phyloP scores from a whole-genome alignment of 2,888 invertebrate genomes.

The Pherbina coryleti region DNA sequence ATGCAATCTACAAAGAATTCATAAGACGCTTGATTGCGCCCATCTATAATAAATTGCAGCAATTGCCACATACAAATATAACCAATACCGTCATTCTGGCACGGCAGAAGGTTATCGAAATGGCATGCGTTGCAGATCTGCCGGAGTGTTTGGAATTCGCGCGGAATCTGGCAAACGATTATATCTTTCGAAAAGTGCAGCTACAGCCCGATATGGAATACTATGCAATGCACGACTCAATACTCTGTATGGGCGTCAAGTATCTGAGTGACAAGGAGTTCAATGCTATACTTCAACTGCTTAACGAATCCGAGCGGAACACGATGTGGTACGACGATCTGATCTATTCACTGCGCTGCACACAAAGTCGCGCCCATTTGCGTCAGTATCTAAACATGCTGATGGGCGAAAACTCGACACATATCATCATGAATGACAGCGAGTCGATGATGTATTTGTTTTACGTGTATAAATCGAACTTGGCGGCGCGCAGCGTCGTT shows the following conservation, averaged over 20 bases:
- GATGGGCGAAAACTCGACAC: conserved; percentile 59
- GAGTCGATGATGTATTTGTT: conserved; percentile 60
- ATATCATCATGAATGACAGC: conserved; percentile 51
- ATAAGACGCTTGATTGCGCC: conserved; percentile 56
- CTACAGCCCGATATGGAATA: conserved; percentile 50
- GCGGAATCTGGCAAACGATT: conserved; percentile 53
- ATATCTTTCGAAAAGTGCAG: conserved; percentile 54
- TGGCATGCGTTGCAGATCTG: conserved; percentile 60
- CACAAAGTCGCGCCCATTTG: conserved; percentile 55
- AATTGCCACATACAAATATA: conserved; percentile 28
- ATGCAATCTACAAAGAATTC: conserved; percentile 57
- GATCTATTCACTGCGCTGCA: conserved; percentile 62
- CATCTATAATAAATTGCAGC: conserved; percentile 50
- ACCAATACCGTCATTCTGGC: conserved; percentile 44
- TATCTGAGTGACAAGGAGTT: conserved; percentile 58
- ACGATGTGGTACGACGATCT: conserved; percentile 57
- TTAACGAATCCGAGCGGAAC: conserved; percentile 49
- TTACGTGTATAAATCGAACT: conserved; percentile 58
- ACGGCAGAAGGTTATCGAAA: conserved; percentile 51
- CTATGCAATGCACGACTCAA: conserved; percentile 52
- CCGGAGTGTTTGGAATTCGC: conserved; percentile 60
- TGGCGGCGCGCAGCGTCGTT: conserved; percentile 55
- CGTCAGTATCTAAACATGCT: conserved; percentile 57
- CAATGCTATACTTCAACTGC: conserved; percentile 50
- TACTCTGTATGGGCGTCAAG: conserved; percentile 59